These are phyloP conservation scores for Ianthella basta DNA, from an alignment of 37 sponge, comb jelly and placozoan species.

Conservation along the genomic window DNA sequence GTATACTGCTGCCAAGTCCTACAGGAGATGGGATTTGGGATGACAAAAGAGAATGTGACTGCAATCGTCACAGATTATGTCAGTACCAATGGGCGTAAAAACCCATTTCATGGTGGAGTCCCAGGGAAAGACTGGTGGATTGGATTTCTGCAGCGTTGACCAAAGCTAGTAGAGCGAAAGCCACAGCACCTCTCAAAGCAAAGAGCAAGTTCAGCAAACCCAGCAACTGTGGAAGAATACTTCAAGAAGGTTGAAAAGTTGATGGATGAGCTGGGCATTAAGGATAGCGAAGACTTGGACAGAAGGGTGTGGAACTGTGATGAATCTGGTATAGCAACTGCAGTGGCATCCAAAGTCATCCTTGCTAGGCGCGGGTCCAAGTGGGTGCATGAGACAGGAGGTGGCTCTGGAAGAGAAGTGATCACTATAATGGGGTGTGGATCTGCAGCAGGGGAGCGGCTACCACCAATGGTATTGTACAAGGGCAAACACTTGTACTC, in stretches of 20 bases:
- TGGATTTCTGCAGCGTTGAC: no score
- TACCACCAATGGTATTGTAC: constrained; percentile 33
- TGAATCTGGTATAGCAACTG: constrained; percentile 17
- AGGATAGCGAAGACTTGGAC: no score
- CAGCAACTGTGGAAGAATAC: no score
- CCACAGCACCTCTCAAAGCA: constrained; percentile 8
- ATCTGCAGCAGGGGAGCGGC: constrained; percentile 1
- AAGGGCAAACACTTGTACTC: constrained; percentile 31
- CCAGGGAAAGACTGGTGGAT: not conserved
- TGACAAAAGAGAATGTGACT: constrained; percentile 7
- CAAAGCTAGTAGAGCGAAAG: no score
- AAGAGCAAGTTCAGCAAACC: no score
- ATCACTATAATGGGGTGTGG: constrained; percentile 20
- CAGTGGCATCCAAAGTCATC: constrained; percentile 9
- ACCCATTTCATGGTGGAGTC: constrained; percentile 14
- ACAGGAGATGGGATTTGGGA: constrained; percentile 16
- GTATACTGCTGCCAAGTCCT: constrained; percentile 29
- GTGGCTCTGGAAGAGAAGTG: not conserved
- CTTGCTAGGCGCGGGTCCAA: not conserved
- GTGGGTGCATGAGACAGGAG: constrained; percentile 16
- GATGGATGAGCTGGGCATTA: no score
- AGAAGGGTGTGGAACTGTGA: constrained; percentile 39
- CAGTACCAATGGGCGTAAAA: not conserved
- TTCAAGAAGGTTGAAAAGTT: no score
- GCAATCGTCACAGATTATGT: constrained; percentile 5